Evolutionary conservation across 2,113 vertebrate genomes (phyloP), one percentile per base, ranked within the genome.

Genomic region (Silurus glanis): DNA sequence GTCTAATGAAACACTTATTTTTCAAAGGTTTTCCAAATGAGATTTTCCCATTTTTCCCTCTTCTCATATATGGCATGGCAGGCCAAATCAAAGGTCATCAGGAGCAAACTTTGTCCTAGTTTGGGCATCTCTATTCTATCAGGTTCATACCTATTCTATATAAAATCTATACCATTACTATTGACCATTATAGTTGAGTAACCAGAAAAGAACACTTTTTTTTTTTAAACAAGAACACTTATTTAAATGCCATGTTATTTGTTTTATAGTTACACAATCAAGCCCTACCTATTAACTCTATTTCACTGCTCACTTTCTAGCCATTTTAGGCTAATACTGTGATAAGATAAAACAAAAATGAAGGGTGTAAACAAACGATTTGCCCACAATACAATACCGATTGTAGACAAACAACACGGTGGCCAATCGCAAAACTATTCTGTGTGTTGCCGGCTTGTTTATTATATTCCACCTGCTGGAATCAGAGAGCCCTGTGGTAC

Each of bases 381-480:
- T 16, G 3, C 0, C 13, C 17, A 10, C 13, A 9, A 25, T 25
- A 51, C n/a, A 82, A 8, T 6, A 25, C 64, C 8, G 5, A 53
- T 9, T 55, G 9, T 14, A 37, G 49, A 9, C 64, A 25, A 28
- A 49, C 62, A 83, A 64, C 80, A 66, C 61, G n/a, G 59, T 53
- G 47, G 21, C 61, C 47, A 51, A 51, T 66, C 9, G 49, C 2
- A 10, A 9, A 74, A 83, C 28, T n/a, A 58, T 58, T 83, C 45
- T 47, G 67, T 58, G 67, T 79, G n/a, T 79, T 83, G 47, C 37
- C 19, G 71, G 83, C 69, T 89, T 45, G 71, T 53, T 47, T 83
- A 61, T 37, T 37, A 72, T 76, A 83, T 89, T 85, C 83, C 83
- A 85, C 83, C 83, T 85, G 86, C 79, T 47, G 72, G 83, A 17